phyloP scores from a whole-genome alignment of 1,140 invertebrate genomes.

The Tenebrio molitor region DNA sequence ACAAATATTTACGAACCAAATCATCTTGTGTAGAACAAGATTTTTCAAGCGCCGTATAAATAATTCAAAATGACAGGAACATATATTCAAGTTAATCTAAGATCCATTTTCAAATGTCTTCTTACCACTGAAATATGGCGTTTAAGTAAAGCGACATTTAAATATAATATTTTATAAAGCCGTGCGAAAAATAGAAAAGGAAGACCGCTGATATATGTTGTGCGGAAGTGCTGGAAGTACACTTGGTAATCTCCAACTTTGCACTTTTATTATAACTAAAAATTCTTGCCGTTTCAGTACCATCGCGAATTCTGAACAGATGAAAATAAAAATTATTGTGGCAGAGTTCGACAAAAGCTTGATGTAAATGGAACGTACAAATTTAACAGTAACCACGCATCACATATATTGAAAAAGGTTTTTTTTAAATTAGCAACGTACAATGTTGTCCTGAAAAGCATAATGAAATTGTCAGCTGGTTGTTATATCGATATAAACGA shows the following conservation, averaged over 20 bases:
- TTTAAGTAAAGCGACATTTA: constrained; percentile 47
- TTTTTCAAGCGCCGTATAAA: constrained; percentile 10
- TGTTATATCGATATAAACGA: too few species aligned
- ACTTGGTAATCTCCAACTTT: constrained; percentile 42
- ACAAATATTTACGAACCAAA: constrained; percentile 14
- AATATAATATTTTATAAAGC: constrained; percentile 48
- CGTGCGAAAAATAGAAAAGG: constrained; percentile 39
- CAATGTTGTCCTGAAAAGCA: too few species aligned
- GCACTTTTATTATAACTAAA: constrained; percentile 43
- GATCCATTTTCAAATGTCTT: constrained; percentile 45
- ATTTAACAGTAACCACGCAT: not conserved
- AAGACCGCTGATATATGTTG: constrained; percentile 39
- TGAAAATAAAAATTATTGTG: too few species aligned
- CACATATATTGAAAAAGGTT: too few species aligned
- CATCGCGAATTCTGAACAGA: constrained; percentile 2
- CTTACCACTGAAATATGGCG: constrained; percentile 43
- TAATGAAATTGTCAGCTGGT: too few species aligned
- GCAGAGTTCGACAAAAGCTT: constrained; percentile 2
- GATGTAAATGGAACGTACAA: not conserved
- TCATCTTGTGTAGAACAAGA: constrained; percentile 9
- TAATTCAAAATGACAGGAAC: constrained; percentile 39
- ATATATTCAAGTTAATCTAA: constrained; percentile 45
- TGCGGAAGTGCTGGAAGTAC: constrained; percentile 40
- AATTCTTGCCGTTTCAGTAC: constrained; percentile 31
- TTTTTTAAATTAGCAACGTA: too few species aligned